These are phyloP conservation scores for Tenthredo livida DNA, from an alignment of 2,888 invertebrate genomes.

Conservation along the genomic window DNA sequence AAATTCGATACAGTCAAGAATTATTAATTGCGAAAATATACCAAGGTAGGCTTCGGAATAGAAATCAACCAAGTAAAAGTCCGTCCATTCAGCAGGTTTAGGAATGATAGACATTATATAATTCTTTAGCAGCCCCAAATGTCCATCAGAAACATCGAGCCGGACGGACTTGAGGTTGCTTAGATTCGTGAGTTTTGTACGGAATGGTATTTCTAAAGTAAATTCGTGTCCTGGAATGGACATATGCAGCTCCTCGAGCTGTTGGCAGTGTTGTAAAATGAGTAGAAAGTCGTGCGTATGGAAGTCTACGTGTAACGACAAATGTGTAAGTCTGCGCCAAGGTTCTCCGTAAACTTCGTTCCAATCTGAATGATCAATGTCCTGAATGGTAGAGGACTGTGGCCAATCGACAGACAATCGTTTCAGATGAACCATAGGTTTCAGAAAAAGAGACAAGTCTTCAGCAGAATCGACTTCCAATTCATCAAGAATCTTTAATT, in stretches of 20 bases:
- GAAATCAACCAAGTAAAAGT: background rate
- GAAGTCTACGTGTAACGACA: background rate
- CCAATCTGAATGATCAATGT: background rate
- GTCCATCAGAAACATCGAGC: background rate
- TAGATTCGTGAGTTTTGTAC: background rate
- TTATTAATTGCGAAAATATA: background rate
- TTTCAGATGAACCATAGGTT: background rate
- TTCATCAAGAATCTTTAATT: background rate
- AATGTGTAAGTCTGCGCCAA: constrained; percentile 4
- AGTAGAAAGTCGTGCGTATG: background rate
- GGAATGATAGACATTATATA: background rate
- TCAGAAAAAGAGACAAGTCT: background rate
- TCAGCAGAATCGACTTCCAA: background rate
- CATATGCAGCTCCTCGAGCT: background rate
- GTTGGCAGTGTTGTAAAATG: background rate
- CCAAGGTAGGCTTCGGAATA: background rate
- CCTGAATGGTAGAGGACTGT: too few species aligned
- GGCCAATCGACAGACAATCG: constrained; percentile 9
- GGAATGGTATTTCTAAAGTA: background rate
- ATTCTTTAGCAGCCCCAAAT: background rate
- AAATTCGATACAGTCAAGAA: background rate
- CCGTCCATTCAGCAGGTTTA: background rate
- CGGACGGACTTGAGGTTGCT: background rate
- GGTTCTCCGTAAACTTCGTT: background rate
- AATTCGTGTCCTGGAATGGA: too few species aligned